phyloP scores from a whole-genome alignment of 2,113 vertebrate genomes.

The Paralichthys olivaceus region DNA sequence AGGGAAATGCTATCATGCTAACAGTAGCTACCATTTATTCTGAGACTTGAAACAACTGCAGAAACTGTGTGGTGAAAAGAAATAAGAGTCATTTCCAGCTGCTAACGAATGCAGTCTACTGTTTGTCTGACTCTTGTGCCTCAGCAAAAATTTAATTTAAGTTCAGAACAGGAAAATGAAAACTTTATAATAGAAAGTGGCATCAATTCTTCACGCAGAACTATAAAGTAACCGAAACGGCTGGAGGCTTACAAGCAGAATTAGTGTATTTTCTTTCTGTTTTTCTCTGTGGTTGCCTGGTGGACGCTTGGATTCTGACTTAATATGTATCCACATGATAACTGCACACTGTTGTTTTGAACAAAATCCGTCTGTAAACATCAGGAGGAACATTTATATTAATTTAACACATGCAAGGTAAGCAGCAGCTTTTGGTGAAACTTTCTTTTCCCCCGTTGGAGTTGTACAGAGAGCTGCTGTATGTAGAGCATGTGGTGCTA shows the following conservation, averaged over 20 bases:
- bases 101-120: neutral
- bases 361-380: slow-evolving; percentile 23
- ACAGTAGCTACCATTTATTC: too few species aligned
- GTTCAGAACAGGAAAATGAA: slow-evolving; percentile 16
- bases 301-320: neutral
- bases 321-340: slow-evolving; percentile 6
- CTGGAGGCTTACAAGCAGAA: slow-evolving; percentile 21
- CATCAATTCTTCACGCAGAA: slow-evolving; percentile 29
- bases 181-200: slow-evolving; percentile 12
- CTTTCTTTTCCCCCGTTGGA: neutral
- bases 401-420: slow-evolving; percentile 3
- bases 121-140: slow-evolving; percentile 1
- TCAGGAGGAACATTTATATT: slow-evolving; percentile 11
- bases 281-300: neutral
- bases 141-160: slow-evolving; percentile 28
- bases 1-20: too few species aligned
- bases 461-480: neutral
- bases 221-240: neutral
- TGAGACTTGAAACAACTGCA: too few species aligned
- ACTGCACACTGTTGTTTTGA: slow-evolving; percentile 13
- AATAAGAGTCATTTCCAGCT: neutral
- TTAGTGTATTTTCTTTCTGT: slow-evolving; percentile 14
- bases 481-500: slow-evolving; percentile 5
- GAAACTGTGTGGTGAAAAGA: too few species aligned
- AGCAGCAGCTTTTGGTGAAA: slow-evolving; percentile 20